Evolutionary conservation across 2,888 invertebrate species (phyloP), one percentile per base, ranked within the genome.

Genomic region (Chelonus formosanus): DNA sequence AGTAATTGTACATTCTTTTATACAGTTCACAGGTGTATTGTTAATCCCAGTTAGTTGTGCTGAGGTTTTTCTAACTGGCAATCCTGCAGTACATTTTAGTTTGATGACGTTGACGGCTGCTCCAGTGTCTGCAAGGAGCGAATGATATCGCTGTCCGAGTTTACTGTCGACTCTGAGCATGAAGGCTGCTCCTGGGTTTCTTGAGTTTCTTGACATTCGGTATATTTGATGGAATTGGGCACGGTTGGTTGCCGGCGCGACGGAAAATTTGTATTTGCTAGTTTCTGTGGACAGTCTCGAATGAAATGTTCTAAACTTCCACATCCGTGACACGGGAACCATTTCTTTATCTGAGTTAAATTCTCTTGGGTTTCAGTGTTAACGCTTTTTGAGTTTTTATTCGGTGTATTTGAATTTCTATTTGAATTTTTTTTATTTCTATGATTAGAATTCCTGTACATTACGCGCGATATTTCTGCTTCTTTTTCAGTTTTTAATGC

Each of bases 51-150:
- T 62, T 2, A 65, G 47, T 62, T 34, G 3, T 3, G 58, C 57
- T 2, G 3, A 4, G 4, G 4, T 47, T 65, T 50, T 63, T 40
- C 62, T 35, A 4, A 48, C 44, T 0, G 62, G 68, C n/a, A 59
- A 32, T 31, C 55, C 59, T 6, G 32, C 10, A 8, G 20, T 62
- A 4, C 47, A 44, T 50, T 56, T 53, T 32, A 40, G 7, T 58
- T 65, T 68, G 0, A 68, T 62, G 0, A 68, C 43, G 10, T 68
- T 68, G 5, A 65, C 53, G 54, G 59, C 36, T 43, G 65, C 62
- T 44, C 68, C 65, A 4, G 59, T 65, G 58, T 68, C 68, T 57
- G 63, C 62, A 31, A 68, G 32, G 48, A 65, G 32, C 8, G 48
- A 50, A 34, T 59, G 4, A 8, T 4, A 20, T 57, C 67, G 60